phyloP scores from a whole-genome alignment of 1,140 invertebrate species.

The Ectropis grisescens region DNA sequence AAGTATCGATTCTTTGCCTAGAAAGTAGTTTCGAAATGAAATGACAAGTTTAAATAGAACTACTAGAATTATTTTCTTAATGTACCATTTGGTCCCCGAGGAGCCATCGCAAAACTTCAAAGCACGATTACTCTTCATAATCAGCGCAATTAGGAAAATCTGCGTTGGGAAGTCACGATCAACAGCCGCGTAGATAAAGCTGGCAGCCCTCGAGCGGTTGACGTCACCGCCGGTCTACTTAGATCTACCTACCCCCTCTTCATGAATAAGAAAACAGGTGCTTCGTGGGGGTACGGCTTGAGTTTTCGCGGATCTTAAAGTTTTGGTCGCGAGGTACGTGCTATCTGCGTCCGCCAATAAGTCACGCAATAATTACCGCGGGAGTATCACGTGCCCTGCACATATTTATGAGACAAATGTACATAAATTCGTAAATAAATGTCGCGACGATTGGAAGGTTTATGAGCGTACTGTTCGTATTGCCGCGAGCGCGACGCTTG shows the following conservation, averaged over 20 bases:
- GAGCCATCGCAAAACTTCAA: constrained; percentile 14
- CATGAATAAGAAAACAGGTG: constrained; percentile 1
- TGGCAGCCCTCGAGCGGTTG: constrained; percentile 38
- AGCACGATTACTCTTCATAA: constrained; percentile 44
- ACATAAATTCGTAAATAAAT: constrained; percentile 49
- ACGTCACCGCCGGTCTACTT: constrained; percentile 22
- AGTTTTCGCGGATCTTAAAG: constrained; percentile 23
- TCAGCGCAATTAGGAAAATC: constrained; percentile 61
- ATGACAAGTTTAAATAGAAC: too few relatives aligned
- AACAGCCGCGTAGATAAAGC: constrained; percentile 57
- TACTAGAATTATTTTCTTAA: too few relatives aligned
- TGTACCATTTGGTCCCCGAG: not conserved
- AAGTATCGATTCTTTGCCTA: too few relatives aligned
- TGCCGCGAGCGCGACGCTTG: constrained; percentile 11
- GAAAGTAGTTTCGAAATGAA: too few relatives aligned
- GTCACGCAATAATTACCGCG: constrained; percentile 65
- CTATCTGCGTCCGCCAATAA: constrained; percentile 63
- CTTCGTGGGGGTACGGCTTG: not conserved
- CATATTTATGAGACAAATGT: constrained; percentile 52
- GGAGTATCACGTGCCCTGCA: constrained; percentile 47
- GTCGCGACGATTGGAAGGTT: constrained; percentile 42
- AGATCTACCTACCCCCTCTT: constrained; percentile 18
- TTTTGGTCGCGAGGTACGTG: constrained; percentile 42
- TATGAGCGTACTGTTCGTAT: constrained; percentile 25
- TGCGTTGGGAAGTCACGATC: constrained; percentile 58